Conservation (phyloP, 2,888 invertebrate genomes). For the Steinernema carpocapsae region DNA sequence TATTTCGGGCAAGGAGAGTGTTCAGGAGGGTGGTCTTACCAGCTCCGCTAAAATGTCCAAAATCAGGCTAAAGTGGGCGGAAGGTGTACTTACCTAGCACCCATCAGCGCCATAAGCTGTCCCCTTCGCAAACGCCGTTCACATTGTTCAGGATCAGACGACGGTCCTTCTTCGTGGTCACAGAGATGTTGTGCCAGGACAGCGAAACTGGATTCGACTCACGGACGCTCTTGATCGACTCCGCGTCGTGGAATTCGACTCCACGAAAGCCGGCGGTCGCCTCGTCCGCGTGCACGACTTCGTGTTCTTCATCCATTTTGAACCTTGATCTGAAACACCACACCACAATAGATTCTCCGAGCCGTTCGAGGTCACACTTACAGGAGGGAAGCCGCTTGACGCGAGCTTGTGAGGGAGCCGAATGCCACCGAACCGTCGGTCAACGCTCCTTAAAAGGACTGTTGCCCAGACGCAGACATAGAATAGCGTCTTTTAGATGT, state of each 20-base stretch:
- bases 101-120: constrained; percentile 43
- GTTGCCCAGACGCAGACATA: too few species aligned
- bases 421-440: too few species aligned
- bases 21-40: constrained; percentile 93
- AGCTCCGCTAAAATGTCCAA: constrained; percentile 75
- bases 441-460: too few species aligned
- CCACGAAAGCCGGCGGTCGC: neutral
- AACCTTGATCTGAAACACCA: too few species aligned
- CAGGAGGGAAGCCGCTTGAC: too few species aligned
- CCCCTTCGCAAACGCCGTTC: constrained; percentile 37
- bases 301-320: constrained; percentile 11
- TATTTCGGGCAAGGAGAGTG: constrained; percentile 74
- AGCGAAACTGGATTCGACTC: constrained; percentile 49
- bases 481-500: too few species aligned
- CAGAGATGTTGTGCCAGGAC: constrained; percentile 59
- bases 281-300: neutral
- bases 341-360: too few species aligned
- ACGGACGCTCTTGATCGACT: neutral
- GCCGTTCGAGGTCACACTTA: too few species aligned
- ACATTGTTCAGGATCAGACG: constrained; percentile 41
- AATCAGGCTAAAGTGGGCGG: neutral
- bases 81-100: constrained; percentile 37
- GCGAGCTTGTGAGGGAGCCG: too few species aligned
- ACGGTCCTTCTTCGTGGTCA: constrained; percentile 41
- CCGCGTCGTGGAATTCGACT: constrained; percentile 4